These are phyloP conservation scores for Drosophila mayaguana DNA, from an alignment of 2,888 invertebrate species.

Conservation along the genomic window DNA sequence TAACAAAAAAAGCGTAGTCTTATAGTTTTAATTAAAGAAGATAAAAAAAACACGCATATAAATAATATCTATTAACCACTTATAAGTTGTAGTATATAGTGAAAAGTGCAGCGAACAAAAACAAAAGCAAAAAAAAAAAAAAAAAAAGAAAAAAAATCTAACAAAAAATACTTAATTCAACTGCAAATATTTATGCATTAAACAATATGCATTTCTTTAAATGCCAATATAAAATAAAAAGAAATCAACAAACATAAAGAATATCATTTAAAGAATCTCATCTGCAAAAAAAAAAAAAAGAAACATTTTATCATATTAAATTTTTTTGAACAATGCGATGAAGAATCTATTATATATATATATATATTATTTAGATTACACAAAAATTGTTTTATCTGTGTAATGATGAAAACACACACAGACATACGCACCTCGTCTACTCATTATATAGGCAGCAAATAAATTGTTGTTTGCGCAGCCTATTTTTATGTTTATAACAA, in stretches of 20 bases:
- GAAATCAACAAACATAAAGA: constrained; percentile 30
- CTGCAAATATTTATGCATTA: constrained; percentile 21
- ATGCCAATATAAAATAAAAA: constrained; percentile 36
- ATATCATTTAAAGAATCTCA: constrained; percentile 65
- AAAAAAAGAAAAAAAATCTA: not conserved
- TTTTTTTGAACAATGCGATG: constrained; percentile 39
- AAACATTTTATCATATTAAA: constrained; percentile 24
- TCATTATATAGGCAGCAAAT: constrained; percentile 45
- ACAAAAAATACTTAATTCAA: constrained; percentile 66
- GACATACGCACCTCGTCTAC: constrained; percentile 6
- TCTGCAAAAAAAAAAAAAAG: constrained; percentile 15
- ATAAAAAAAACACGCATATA: constrained; percentile 7
- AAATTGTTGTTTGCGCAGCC: constrained; percentile 37
- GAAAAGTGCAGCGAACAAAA: constrained; percentile 74
- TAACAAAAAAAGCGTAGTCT: constrained; percentile 67
- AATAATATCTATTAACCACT: constrained; percentile 29
- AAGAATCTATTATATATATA: constrained; percentile 55
- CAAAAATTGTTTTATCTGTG: constrained; percentile 53
- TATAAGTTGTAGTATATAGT: constrained; percentile 45
- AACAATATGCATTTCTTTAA: constrained; percentile 22
- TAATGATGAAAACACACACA: constrained; percentile 32
- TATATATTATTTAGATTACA: constrained; percentile 39
- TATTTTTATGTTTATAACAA: constrained; percentile 34
- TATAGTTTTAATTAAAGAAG: constrained; percentile 58
- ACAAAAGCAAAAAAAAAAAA: not conserved